phyloP scores from a whole-genome alignment of 1,140 invertebrate genomes.

The Bombyx mori region ASM3026992v2 NC_085125.1:6698501-6699000 shows the following conservation, averaged over 20 bases:
- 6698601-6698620: slow-evolving; percentile 1
- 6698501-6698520: slow-evolving; percentile 56
- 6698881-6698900: slow-evolving; percentile 89
- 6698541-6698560: slow-evolving; percentile 38
- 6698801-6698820: slow-evolving; percentile 45
- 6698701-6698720: slow-evolving; percentile 31
- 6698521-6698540: slow-evolving; percentile 38
- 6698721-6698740: slow-evolving; percentile 41
- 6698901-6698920: slow-evolving; percentile 88
- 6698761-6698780: slow-evolving; percentile 56
- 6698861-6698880: slow-evolving; percentile 71
- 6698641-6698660: slow-evolving; percentile 48
- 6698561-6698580: not conserved
- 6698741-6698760: slow-evolving; percentile 54
- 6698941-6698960: no score
- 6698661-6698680: slow-evolving; percentile 44
- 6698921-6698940: slow-evolving; percentile 72
- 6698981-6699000: no score
- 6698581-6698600: not conserved
- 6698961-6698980: no score
- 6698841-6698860: slow-evolving; percentile 35
- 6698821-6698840: slow-evolving; percentile 21
- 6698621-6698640: slow-evolving; percentile 46
- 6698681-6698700: slow-evolving; percentile 33
- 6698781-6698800: slow-evolving; percentile 57